A percentile compares a stretch with the other conserved stretches of the same genome.
Evolutionary conservation across 2,797 vertebrate genomes (phyloP).

Genomic region (Philypnodon macrostomus): DNA sequence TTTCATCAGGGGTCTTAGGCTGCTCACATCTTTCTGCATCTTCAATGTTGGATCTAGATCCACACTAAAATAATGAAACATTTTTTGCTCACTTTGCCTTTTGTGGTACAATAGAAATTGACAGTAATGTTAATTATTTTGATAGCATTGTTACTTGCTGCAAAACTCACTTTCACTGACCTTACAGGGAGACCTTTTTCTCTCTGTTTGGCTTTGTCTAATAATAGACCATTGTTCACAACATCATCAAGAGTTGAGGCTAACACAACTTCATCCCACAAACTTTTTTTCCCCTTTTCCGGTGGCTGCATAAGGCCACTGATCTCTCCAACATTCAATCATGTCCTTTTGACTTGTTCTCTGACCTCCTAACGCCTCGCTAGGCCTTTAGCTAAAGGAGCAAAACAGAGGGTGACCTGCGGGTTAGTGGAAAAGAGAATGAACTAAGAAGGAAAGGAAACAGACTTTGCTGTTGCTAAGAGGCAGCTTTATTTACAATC

Average conservation of each 20-base stretch:
- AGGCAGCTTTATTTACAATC: conserved; percentile 20
- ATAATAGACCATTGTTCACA: neutral
- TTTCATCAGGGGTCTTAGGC: too few relatives aligned
- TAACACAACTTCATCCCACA: conserved; percentile 14
- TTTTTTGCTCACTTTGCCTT: too few relatives aligned
- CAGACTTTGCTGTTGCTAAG: conserved; percentile 2
- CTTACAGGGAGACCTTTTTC: too few relatives aligned
- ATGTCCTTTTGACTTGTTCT: conserved; percentile 48
- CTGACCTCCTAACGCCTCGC: conserved; percentile 44
- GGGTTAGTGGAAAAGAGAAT: conserved; percentile 40
- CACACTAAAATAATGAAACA: too few relatives aligned
- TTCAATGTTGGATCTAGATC: too few relatives aligned
- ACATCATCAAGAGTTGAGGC: neutral
- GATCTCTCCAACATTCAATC: conserved; percentile 62
- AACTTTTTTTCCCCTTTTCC: conserved; percentile 23
- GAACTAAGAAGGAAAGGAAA: conserved; percentile 16
- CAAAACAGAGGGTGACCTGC: conserved; percentile 44
- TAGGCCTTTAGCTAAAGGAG: conserved; percentile 36
- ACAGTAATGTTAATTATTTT: too few relatives aligned
- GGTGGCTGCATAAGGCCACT: conserved; percentile 29
- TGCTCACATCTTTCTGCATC: too few relatives aligned
- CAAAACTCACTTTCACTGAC: too few relatives aligned
- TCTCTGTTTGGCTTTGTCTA: too few relatives aligned
- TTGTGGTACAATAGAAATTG: too few relatives aligned
- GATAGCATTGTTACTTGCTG: too few relatives aligned